Conservation (phyloP, 1,140 invertebrate species). For the Rhopalosiphum padi region DNA sequence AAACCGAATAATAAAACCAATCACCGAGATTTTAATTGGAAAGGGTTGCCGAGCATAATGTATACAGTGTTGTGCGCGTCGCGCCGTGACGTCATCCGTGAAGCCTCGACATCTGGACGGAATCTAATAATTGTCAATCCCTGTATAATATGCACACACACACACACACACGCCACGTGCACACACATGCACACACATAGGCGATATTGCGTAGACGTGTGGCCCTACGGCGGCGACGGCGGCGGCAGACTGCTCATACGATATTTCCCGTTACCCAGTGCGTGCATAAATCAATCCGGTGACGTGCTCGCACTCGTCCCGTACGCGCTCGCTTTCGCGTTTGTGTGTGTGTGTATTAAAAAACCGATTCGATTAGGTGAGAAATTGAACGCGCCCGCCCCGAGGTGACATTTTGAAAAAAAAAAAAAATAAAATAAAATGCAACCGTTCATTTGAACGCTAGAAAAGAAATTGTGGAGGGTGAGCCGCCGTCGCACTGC, state of each 20-base stretch:
- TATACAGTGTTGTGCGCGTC: not conserved
- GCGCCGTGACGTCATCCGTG: conserved; percentile 45
- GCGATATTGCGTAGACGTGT: not conserved
- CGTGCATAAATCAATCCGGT: conserved; percentile 45
- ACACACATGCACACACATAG: not conserved
- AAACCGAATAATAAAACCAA: conserved; percentile 56
- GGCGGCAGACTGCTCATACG: not conserved
- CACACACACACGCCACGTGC: not conserved
- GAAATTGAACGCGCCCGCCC: conserved; percentile 48
- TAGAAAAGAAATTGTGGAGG: conserved; percentile 36
- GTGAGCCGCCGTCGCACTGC: not conserved
- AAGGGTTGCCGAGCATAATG: conserved; percentile 47
- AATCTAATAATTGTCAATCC: conserved; percentile 56
- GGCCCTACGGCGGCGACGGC: not conserved
- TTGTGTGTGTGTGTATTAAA: conserved; percentile 34
- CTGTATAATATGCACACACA: not conserved
- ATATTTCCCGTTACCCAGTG: conserved; percentile 8
- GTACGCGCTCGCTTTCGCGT: not conserved
- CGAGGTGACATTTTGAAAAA: conserved; percentile 51
- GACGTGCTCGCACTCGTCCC: not conserved
- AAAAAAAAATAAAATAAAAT: conserved; percentile 34
- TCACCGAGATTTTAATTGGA: conserved; percentile 56
- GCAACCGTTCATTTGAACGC: conserved; percentile 8
- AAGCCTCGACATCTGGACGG: conserved; percentile 51
- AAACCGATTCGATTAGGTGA: conserved; percentile 56